phyloP scores from a whole-genome alignment of 2,888 invertebrate species.

The Eretmocerus hayati region DNA sequence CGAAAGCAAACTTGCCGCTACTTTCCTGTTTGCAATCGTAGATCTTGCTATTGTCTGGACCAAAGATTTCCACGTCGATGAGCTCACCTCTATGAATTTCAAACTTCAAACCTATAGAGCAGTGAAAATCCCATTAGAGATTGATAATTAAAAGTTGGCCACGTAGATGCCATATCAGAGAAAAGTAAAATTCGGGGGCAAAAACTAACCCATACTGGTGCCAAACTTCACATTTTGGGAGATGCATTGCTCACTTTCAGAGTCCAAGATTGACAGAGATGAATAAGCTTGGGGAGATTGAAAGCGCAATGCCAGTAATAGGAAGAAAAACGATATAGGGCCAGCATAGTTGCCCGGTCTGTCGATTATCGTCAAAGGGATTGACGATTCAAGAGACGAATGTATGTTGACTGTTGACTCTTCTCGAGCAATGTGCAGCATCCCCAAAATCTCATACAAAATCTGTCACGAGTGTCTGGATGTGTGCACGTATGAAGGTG shows the following conservation, averaged over 20 bases:
- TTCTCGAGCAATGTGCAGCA: no score
- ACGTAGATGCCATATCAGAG: background rate
- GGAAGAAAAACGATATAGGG: no score
- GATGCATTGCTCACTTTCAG: slow-evolving; percentile 98
- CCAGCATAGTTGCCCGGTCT: slow-evolving; percentile 26
- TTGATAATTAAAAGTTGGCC: background rate
- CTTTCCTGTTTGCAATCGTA: slow-evolving; percentile 91
- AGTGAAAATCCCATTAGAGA: no score
- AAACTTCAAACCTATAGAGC: slow-evolving; percentile 86
- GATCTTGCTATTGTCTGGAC: slow-evolving; percentile 84
- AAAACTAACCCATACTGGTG: slow-evolving; percentile 81
- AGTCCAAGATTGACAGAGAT: slow-evolving; percentile 86
- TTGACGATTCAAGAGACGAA: no score
- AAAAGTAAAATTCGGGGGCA: no score
- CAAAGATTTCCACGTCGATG: slow-evolving; percentile 92
- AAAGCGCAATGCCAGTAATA: slow-evolving; percentile 19
- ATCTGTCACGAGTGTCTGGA: no score
- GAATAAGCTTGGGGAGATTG: no score
- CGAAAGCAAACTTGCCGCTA: slow-evolving; percentile 95
- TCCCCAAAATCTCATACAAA: no score
- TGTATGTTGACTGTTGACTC: no score
- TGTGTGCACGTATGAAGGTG: no score
- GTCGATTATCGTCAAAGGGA: no score
- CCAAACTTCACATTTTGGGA: slow-evolving; percentile 91
- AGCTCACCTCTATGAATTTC: slow-evolving; percentile 99